Conservation (phyloP, 1,140 invertebrate species). For the Zaprionus tsacasi region DNA sequence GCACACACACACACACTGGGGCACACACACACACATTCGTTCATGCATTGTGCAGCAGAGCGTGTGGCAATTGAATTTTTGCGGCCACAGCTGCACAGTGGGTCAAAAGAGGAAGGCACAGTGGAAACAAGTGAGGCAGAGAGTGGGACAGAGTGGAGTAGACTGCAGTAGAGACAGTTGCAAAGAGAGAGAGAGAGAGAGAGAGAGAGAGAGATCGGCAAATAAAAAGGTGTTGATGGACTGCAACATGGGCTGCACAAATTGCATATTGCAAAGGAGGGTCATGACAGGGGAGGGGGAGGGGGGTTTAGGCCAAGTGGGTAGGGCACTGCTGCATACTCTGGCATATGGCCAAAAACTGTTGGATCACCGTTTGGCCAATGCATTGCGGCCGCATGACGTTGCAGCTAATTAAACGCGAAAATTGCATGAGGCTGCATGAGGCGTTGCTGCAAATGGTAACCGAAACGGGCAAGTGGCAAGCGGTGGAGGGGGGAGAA, state of each 20-base stretch:
- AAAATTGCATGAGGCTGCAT: slow-evolving; percentile 57
- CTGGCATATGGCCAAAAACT: slow-evolving; percentile 64
- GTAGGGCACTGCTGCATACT: slow-evolving; percentile 33
- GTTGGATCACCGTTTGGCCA: background rate
- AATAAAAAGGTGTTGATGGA: slow-evolving; percentile 78
- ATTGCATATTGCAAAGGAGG: slow-evolving; percentile 59
- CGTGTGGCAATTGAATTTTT: slow-evolving; percentile 54
- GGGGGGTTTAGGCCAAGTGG: background rate
- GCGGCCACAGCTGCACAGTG: slow-evolving; percentile 19
- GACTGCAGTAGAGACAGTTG: no score
- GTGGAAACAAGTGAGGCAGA: background rate
- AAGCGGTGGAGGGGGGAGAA: background rate
- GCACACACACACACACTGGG: background rate
- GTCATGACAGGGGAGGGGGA: background rate
- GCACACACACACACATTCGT: background rate
- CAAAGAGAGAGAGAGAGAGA: background rate
- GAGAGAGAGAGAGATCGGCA: background rate
- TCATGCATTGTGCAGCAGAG: slow-evolving; percentile 39
- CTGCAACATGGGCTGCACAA: slow-evolving; percentile 76
- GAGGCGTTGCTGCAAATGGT: slow-evolving; percentile 34
- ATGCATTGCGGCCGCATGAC: slow-evolving; percentile 45
- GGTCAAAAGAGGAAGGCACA: background rate
- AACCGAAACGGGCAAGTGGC: slow-evolving; percentile 43
- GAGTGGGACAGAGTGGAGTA: slow-evolving; percentile 23
- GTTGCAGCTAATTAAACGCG: slow-evolving; percentile 75